Conservation (phyloP, 2,888 invertebrate genomes). For the Thymelicus sylvestris region DNA sequence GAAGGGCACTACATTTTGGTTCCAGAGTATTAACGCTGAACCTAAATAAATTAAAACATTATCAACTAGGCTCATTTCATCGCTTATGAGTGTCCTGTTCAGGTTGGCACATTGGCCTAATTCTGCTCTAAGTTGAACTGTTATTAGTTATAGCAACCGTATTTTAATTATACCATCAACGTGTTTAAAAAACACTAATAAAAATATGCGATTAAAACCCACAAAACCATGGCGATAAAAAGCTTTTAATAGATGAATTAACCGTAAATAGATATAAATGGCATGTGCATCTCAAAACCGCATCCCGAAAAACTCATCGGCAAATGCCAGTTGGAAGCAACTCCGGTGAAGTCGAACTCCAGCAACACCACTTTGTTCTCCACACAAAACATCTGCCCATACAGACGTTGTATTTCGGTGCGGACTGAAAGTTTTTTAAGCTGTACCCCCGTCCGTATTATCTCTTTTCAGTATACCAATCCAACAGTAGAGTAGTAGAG, state of each 20-base stretch:
- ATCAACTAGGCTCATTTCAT: no score
- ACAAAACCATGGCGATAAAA: no score
- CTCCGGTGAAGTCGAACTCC: conserved; percentile 35
- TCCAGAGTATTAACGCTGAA: background rate
- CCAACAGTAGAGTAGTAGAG: conserved; percentile 49
- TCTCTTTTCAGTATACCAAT: conserved; percentile 43
- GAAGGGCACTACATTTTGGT: background rate
- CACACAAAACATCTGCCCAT: conserved; percentile 37
- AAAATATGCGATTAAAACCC: no score
- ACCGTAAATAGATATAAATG: no score
- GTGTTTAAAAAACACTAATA: no score
- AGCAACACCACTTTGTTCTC: conserved; percentile 26
- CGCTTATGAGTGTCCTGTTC: no score
- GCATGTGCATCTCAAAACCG: conserved; percentile 5
- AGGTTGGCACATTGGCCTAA: no score
- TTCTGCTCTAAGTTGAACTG: no score
- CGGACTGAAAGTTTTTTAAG: conserved; percentile 36
- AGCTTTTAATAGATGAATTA: no score
- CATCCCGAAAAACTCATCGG: conserved; percentile 36
- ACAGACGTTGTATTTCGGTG: conserved; percentile 35
- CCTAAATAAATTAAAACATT: no score
- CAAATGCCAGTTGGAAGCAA: conserved; percentile 36
- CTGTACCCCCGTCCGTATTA: conserved; percentile 28
- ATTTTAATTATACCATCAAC: no score
- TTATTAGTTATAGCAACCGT: no score